Conservation (phyloP, 2,113 vertebrate genomes). For the Corythornis cristatus region DNA sequence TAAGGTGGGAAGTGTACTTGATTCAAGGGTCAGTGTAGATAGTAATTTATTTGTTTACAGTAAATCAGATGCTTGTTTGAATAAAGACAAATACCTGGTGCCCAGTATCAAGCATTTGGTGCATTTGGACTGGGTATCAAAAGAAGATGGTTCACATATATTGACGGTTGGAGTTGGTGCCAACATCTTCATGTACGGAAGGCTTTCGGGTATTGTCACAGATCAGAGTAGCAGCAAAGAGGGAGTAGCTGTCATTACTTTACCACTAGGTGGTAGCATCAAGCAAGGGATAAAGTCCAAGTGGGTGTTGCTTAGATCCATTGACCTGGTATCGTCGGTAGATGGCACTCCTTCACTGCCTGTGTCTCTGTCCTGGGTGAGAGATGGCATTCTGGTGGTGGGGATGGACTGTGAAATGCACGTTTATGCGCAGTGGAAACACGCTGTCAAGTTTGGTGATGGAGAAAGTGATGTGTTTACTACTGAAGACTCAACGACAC, state of each 20-base stretch:
- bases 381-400: constrained; percentile 96
- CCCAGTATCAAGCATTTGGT: constrained; percentile 97
- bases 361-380: constrained; percentile 96
- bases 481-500: constrained; percentile 72
- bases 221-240: constrained; percentile 93
- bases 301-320: constrained; percentile 92
- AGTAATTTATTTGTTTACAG: constrained; percentile 98
- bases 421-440: constrained; percentile 97
- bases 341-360: constrained; percentile 95
- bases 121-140: constrained; percentile 98
- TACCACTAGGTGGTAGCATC: constrained; percentile 97
- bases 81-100: constrained; percentile 82
- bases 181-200: constrained; percentile 97
- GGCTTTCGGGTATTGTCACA: constrained; percentile 92
- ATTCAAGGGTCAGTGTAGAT: constrained; percentile 93
- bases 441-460: constrained; percentile 85
- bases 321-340: constrained; percentile 93
- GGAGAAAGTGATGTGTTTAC: constrained; percentile 76
- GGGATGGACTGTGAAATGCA: constrained; percentile 99
- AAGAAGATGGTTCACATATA: constrained; percentile 98
- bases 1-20: constrained; percentile 86
- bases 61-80: constrained; percentile 91
- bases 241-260: constrained; percentile 92
- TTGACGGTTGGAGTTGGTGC: constrained; percentile 96
- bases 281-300: constrained; percentile 96